Conservation (phyloP, 2,888 invertebrate genomes). For the Melieria crassipennis region DNA sequence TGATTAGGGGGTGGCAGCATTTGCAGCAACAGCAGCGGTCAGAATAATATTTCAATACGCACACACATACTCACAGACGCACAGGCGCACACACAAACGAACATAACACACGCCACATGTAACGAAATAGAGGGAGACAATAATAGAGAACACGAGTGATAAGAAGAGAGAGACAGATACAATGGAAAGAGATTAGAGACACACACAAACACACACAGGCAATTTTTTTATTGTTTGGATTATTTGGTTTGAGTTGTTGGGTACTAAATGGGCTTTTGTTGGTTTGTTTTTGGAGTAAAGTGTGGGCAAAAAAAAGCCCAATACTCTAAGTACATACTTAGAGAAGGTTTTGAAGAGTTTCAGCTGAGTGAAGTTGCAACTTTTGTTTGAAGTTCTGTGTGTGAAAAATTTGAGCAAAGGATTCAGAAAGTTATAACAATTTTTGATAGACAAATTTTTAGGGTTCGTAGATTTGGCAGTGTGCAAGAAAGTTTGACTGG, state of each 20-base stretch:
- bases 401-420: no score
- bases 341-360: not conserved
- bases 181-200: not conserved
- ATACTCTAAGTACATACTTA: no score
- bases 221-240: not conserved
- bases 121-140: not conserved
- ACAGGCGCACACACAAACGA: not conserved
- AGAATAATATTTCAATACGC: not conserved
- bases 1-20: no score
- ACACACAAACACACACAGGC: constrained; percentile 21
- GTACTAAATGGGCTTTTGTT: no score
- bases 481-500: no score
- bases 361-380: not conserved
- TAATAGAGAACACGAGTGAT: not conserved
- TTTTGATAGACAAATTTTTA: no score
- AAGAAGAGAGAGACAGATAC: constrained; percentile 7
- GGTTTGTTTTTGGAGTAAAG: no score
- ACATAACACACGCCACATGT: constrained; percentile 7
- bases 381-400: not conserved
- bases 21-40: no score
- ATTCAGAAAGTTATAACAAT: no score
- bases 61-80: not conserved
- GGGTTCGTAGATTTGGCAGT: no score
- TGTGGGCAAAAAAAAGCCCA: no score
- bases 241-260: no score